Conservation (phyloP, 2,113 vertebrate species). For the Macaca mulatta region DNA sequence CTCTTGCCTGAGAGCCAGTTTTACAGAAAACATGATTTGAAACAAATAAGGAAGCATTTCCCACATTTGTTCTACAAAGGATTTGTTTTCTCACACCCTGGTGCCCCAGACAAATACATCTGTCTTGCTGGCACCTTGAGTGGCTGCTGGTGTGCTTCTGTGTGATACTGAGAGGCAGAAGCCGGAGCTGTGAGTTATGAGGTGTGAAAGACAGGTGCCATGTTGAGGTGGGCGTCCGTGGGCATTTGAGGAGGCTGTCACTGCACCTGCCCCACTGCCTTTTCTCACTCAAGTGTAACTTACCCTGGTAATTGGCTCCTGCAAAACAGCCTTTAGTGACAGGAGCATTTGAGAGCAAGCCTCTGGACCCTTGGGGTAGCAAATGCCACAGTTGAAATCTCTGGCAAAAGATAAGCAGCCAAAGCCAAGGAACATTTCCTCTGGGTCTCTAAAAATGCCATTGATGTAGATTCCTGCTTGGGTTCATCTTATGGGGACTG, state of each 20-base stretch:
- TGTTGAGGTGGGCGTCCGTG: fast-evolving
- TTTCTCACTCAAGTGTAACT: not conserved
- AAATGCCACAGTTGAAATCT: not conserved
- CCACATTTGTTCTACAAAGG: not conserved
- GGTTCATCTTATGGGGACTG: not conserved
- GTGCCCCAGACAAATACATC: not conserved
- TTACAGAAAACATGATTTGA: conserved; percentile 3
- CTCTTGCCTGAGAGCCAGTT: not conserved
- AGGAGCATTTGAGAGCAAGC: not conserved
- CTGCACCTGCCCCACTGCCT: too few relatives aligned
- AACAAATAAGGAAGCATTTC: not conserved
- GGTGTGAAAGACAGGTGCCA: not conserved
- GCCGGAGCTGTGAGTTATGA: fast-evolving
- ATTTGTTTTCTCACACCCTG: not conserved
- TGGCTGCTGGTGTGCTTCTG: not conserved
- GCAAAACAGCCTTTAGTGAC: not conserved
- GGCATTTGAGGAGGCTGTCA: not conserved
- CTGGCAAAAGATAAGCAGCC: not conserved
- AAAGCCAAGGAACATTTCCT: not conserved
- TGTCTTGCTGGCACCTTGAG: fast-evolving
- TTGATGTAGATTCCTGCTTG: not conserved
- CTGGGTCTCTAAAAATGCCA: not conserved
- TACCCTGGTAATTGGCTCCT: not conserved
- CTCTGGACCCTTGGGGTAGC: not conserved
- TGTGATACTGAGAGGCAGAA: not conserved